A percentile compares a stretch with the other conserved stretches of the same genome.
phyloP scores from a whole-genome alignment of 1,140 invertebrate genomes.

The Plodia interpunctella region DNA sequence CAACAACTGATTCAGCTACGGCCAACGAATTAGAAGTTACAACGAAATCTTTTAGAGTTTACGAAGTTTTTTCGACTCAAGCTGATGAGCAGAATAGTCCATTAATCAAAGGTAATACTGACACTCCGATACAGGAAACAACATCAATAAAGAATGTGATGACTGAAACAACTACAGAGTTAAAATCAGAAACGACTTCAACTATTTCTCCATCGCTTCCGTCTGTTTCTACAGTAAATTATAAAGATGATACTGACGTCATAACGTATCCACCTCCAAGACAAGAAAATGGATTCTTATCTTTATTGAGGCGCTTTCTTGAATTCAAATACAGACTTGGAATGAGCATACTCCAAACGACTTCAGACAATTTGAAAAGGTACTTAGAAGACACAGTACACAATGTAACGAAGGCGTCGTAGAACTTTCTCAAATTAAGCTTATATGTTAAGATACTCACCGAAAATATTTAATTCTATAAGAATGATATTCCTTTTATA shows the following conservation, averaged over 20 bases:
- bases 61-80: constrained; percentile 53
- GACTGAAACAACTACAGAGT: constrained; percentile 60
- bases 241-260: constrained; percentile 35
- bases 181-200: constrained; percentile 50
- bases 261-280: constrained; percentile 57
- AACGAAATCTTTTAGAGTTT: constrained; percentile 60
- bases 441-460: constrained; percentile 15
- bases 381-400: constrained; percentile 59
- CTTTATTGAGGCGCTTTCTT: constrained; percentile 64
- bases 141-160: constrained; percentile 46
- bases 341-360: constrained; percentile 67
- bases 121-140: constrained; percentile 28
- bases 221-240: constrained; percentile 18
- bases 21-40: constrained; percentile 48
- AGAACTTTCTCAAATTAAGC: constrained; percentile 10
- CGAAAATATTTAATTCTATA: constrained; percentile 12
- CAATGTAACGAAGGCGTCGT: constrained; percentile 44
- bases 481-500: neutral
- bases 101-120: constrained; percentile 19
- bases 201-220: constrained; percentile 45
- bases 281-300: constrained; percentile 53
- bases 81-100: constrained; percentile 23
- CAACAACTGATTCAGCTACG: constrained; percentile 36
- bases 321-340: constrained; percentile 73
- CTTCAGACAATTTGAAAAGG: constrained; percentile 64